A percentile compares a stretch with the other conserved stretches of the same genome.
Conservation (phyloP, 2,113 vertebrate species). For the Spea bombifrons region DNA sequence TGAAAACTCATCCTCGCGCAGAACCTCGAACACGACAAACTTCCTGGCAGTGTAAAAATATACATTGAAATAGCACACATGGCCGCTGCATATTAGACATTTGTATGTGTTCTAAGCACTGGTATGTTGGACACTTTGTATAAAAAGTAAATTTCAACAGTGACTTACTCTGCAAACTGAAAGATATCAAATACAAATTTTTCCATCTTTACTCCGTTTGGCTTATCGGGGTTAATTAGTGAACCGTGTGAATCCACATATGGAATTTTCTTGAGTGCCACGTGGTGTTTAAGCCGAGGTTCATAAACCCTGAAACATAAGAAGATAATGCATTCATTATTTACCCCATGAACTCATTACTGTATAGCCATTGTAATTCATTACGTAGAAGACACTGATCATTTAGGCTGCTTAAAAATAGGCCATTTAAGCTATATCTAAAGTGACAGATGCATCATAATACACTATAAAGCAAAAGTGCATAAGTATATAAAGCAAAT, state of each 20-base stretch:
- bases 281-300: conserved; percentile 87
- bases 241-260: conserved; percentile 76
- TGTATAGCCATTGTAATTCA: too few species aligned
- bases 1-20: conserved; percentile 93
- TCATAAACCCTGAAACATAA: conserved; percentile 71
- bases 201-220: conserved; percentile 98
- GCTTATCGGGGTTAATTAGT: conserved; percentile 84
- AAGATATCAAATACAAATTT: conserved; percentile 99
- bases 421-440: too few species aligned
- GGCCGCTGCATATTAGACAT: too few species aligned
- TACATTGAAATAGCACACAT: too few species aligned
- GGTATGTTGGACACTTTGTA: neutral
- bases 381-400: too few species aligned
- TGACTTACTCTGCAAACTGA: conserved; percentile 90
- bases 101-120: too few species aligned
- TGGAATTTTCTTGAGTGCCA: conserved; percentile 95
- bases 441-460: too few species aligned
- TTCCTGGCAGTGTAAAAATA: conserved; percentile 61
- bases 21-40: conserved; percentile 90
- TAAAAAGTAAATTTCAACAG: neutral
- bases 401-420: too few species aligned
- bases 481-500: too few species aligned
- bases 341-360: too few species aligned
- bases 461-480: neutral
- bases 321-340: too few species aligned